Evolutionary conservation across 2,888 invertebrate genomes (phyloP).

Genomic region (Urechis unicinctus): DNA sequence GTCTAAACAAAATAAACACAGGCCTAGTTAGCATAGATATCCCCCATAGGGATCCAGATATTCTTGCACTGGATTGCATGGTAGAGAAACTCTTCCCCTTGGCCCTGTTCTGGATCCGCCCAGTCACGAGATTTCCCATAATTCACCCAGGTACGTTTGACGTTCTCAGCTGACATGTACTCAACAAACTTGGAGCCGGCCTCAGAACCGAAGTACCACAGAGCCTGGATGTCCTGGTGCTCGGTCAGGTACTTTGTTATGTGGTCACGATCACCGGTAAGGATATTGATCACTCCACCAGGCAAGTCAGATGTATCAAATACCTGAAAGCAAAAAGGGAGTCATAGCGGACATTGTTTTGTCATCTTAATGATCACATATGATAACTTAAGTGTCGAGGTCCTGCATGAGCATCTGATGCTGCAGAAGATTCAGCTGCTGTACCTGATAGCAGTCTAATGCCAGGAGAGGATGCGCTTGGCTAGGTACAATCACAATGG

Average conservation of each 20-base stretch:
- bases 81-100: slow-evolving; percentile 50
- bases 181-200: slow-evolving; percentile 50
- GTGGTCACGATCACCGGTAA: slow-evolving; percentile 49
- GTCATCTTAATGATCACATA: no score
- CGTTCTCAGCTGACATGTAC: slow-evolving; percentile 46
- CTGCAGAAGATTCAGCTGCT: no score
- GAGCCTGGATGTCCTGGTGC: slow-evolving; percentile 48
- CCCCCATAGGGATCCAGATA: slow-evolving; percentile 53
- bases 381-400: no score
- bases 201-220: slow-evolving; percentile 50
- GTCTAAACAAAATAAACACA: no score
- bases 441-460: slow-evolving; percentile 50
- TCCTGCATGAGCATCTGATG: no score
- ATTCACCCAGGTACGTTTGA: slow-evolving; percentile 52
- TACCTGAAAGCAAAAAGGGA: slow-evolving; percentile 32
- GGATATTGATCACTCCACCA: slow-evolving; percentile 51
- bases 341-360: no score
- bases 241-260: slow-evolving; percentile 47
- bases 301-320: slow-evolving; percentile 53
- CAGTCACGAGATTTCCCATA: slow-evolving; percentile 46
- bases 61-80: slow-evolving; percentile 49
- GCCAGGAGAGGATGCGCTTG: slow-evolving; percentile 47
- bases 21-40: slow-evolving; percentile 50
- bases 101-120: slow-evolving; percentile 35
- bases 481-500: slow-evolving; percentile 50